Evolutionary conservation across 2,113 vertebrate genomes (phyloP).

Genomic region (Passer montanus): DNA sequence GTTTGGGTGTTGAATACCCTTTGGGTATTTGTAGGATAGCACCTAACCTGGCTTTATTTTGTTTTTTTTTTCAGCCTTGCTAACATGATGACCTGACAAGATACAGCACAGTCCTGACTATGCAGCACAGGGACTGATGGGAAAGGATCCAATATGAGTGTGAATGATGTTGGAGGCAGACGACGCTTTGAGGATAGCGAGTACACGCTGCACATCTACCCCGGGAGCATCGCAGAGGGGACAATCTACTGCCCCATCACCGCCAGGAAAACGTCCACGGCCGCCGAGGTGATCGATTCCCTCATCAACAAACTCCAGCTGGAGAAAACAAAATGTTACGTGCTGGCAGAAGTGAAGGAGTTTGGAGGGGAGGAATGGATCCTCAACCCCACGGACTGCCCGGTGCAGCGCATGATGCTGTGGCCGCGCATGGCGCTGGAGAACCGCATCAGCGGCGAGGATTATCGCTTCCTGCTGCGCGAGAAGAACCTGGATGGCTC

Average conservation of each 20-base stretch:
- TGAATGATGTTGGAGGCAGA: slow-evolving; percentile 93
- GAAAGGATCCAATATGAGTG: slow-evolving; percentile 93
- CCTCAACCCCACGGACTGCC: slow-evolving; percentile 95
- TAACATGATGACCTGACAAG: slow-evolving; percentile 79
- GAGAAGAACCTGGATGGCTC: slow-evolving; percentile 98
- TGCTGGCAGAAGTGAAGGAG: slow-evolving; percentile 96
- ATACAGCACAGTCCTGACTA: slow-evolving; percentile 69
- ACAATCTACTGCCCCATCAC: slow-evolving; percentile 95
- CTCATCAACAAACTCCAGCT: slow-evolving; percentile 89
- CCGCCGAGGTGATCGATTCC: slow-evolving; percentile 92
- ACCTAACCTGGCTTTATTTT: neutral
- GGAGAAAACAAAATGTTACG: slow-evolving; percentile 92
- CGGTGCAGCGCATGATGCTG: slow-evolving; percentile 97
- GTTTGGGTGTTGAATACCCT: neutral
- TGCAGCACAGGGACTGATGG: slow-evolving; percentile 85
- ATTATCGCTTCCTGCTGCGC: slow-evolving; percentile 94
- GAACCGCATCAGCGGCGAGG: slow-evolving; percentile 89
- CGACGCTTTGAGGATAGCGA: slow-evolving; percentile 96
- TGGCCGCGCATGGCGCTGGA: slow-evolving; percentile 96
- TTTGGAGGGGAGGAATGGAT: slow-evolving; percentile 99
- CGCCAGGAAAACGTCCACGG: slow-evolving; percentile 91
- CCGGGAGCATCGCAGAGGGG: slow-evolving; percentile 90
- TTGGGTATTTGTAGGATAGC: neutral
- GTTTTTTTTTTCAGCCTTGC: slow-evolving; percentile 58
- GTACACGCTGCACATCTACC: slow-evolving; percentile 92